Evolutionary conservation across 2,113 vertebrate species (phyloP).

Genomic region (Loxodonta africana): DNA sequence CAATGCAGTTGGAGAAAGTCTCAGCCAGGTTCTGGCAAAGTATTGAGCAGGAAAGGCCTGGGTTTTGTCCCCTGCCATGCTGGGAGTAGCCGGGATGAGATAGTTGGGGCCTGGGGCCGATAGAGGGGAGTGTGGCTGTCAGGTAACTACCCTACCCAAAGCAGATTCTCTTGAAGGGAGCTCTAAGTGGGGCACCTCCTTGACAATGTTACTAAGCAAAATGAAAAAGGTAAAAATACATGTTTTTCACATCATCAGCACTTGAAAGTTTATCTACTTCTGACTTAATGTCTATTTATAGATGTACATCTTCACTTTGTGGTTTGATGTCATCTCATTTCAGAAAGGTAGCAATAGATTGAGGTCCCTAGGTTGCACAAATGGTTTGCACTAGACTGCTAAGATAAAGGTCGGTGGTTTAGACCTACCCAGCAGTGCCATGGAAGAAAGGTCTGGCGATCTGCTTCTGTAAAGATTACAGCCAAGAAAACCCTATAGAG

Average conservation of each 20-base stretch:
- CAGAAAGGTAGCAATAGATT: too few species aligned
- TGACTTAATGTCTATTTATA: background rate
- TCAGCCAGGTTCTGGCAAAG: background rate
- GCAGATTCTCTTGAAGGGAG: background rate
- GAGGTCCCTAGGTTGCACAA: background rate
- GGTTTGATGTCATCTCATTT: background rate
- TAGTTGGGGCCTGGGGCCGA: accelerated
- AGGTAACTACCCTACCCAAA: background rate
- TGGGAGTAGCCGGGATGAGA: background rate
- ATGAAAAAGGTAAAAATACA: background rate
- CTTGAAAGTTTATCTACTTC: background rate
- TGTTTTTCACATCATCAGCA: background rate
- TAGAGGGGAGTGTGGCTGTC: background rate
- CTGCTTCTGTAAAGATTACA: too few species aligned
- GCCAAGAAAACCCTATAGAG: background rate
- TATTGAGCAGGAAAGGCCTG: too few species aligned
- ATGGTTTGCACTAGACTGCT: background rate
- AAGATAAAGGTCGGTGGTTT: background rate
- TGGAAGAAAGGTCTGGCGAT: background rate
- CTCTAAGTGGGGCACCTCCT: background rate
- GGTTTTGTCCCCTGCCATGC: background rate
- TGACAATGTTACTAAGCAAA: too few species aligned
- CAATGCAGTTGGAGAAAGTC: background rate
- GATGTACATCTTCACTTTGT: background rate
- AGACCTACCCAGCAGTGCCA: background rate